Evolutionary conservation across 2,113 vertebrate genomes (phyloP).

Genomic region (Thalassoma bifasciatum): DNA sequence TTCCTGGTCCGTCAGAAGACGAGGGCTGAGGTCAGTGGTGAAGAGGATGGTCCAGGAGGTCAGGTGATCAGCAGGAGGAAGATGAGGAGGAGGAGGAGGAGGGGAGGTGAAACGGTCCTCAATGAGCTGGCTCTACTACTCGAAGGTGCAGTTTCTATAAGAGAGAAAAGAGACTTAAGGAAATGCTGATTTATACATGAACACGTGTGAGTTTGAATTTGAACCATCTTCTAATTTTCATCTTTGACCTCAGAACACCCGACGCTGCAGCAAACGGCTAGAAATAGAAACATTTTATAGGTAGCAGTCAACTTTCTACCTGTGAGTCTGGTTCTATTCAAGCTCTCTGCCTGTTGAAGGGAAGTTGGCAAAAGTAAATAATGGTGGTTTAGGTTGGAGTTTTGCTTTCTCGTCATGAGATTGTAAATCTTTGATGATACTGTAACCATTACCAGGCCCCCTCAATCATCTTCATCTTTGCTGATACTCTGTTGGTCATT

Average conservation of each 20-base stretch:
- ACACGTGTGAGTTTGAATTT: not conserved
- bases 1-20: not conserved
- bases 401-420: too few species aligned
- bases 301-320: not conserved
- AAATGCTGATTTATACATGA: not conserved
- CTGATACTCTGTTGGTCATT: too few species aligned
- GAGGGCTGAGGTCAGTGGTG: conserved; percentile 4
- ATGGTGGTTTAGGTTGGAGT: too few species aligned
- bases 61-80: conserved; percentile 62
- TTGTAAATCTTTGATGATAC: too few species aligned
- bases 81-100: conserved; percentile 55
- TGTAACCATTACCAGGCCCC: too few species aligned
- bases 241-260: not conserved
- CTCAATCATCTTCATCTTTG: too few species aligned
- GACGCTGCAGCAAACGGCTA: not conserved
- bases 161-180: not conserved
- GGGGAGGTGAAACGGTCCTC: conserved; percentile 24
- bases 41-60: conserved; percentile 33
- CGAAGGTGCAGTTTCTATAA: conserved; percentile 59
- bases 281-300: too few species aligned
- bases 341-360: not conserved
- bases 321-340: not conserved
- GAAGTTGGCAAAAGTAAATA: not conserved
- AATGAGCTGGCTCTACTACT: conserved; percentile 27
- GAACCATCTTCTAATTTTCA: not conserved